Evolutionary conservation across 2,113 vertebrate genomes (phyloP).

Genomic region (Panurus biarmicus): DNA sequence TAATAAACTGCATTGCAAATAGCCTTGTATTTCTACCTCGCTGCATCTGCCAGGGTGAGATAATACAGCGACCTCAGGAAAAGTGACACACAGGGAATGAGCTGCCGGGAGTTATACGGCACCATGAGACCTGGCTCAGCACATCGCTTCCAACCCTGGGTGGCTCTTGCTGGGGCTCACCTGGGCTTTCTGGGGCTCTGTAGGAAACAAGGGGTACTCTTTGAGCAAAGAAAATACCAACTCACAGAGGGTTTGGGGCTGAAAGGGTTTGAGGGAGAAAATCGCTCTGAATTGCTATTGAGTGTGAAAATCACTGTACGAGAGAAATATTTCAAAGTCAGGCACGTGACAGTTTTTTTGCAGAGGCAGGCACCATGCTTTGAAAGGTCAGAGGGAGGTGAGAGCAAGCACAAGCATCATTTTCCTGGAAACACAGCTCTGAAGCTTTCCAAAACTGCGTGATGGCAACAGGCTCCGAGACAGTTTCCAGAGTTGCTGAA

Average conservation of each 20-base stretch:
- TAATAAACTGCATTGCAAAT: slow-evolving; percentile 59
- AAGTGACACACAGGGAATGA: slow-evolving; percentile 43
- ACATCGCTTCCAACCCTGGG: background rate
- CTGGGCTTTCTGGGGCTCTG: background rate
- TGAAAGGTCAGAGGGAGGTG: background rate
- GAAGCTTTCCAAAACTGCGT: background rate
- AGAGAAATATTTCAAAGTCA: background rate
- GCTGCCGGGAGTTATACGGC: background rate
- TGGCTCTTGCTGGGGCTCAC: background rate
- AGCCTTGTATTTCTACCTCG: slow-evolving; percentile 48
- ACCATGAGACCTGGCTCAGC: background rate
- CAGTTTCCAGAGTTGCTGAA: background rate
- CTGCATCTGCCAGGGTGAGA: slow-evolving; percentile 55
- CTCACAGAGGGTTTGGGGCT: background rate
- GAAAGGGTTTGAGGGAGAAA: background rate
- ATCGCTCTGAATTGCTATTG: background rate
- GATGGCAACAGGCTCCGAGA: background rate
- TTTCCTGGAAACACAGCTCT: background rate
- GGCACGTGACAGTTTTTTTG: background rate
- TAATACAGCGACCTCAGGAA: slow-evolving; percentile 43
- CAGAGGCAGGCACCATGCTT: background rate
- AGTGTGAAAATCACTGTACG: background rate
- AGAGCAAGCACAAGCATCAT: background rate
- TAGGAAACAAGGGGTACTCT: background rate
- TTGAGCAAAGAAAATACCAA: background rate